phyloP scores from a whole-genome alignment of 2,888 invertebrate species.

The Drosophila percnosoma region DNA sequence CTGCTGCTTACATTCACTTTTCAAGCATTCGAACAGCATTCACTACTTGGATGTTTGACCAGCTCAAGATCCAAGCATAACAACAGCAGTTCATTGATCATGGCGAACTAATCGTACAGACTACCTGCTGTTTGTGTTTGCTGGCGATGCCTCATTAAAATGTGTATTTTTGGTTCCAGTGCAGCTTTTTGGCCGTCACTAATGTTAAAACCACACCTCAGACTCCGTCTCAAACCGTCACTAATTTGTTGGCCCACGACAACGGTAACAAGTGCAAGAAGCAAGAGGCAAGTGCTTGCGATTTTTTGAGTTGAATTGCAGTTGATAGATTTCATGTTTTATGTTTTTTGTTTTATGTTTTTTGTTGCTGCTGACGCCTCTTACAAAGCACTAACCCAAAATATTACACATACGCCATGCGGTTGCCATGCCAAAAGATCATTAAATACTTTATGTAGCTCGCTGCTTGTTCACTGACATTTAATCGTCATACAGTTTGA shows the following conservation, averaged over 20 bases:
- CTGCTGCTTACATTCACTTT: conserved; percentile 65
- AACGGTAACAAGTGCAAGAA: conserved; percentile 25
- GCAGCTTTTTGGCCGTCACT: conserved; percentile 25
- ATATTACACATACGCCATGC: conserved; percentile 61
- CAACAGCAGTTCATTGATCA: conserved; percentile 54
- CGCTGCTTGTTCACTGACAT: conserved; percentile 26
- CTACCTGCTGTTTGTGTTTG: conserved; percentile 31
- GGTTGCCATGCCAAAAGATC: conserved; percentile 24
- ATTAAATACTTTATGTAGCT: conserved; percentile 30
- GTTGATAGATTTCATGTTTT: conserved; percentile 51
- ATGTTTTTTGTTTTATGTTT: conserved; percentile 31
- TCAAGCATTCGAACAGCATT: conserved; percentile 53
- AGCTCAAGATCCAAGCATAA: conserved; percentile 32
- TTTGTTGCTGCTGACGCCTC: conserved; percentile 13
- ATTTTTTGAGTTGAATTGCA: conserved; percentile 54
- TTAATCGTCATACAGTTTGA: conserved; percentile 31
- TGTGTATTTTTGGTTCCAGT: conserved; percentile 5
- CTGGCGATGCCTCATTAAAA: conserved; percentile 37
- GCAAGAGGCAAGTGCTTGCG: conserved; percentile 39
- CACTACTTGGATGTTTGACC: conserved; percentile 54
- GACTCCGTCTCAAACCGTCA: conserved; percentile 14
- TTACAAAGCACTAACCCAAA: conserved; percentile 50
- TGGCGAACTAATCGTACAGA: conserved; percentile 31
- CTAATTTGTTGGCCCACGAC: conserved; percentile 27
- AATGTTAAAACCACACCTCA: conserved; percentile 54